Base-by-base conservation (phyloP, 1,140 invertebrate species). In the Pseudomyrmex concolor region DNA sequence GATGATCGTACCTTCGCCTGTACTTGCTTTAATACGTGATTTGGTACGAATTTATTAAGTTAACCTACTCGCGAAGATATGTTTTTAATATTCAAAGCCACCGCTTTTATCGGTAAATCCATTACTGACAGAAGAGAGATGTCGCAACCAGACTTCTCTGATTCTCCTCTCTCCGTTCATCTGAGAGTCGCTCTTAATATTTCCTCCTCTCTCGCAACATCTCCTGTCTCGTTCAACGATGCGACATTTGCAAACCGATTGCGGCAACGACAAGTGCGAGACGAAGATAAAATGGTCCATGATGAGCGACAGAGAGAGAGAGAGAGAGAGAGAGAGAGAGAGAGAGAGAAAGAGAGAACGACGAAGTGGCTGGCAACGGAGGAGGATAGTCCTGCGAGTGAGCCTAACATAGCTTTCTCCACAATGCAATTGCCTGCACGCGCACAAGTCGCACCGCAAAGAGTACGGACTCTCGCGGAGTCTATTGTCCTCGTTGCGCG, bases 351-450 rank as follows among this genome's bases (percentile, higher is more conserved):
- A 22, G 45, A 48, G n/a, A 34, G 15, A 9, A 34, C 34, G 34
- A 34, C 5, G 15, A 73, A 54, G 2, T 34, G 34, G 10, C 0
- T n/a, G 48, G 45, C 17, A n/a, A 55, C 12, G 34, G 10, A 57
- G 43, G 66, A 72, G 25, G 48, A 57, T 34, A 68, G 50, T 64
- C 43, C 72, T 71, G 70, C 51, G 48, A 48, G 81, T 77, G 22
- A 76, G 84, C 55, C 57, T 72, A n/a, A n/a, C n/a, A n/a, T n/a
- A 82, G 82, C 87, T 89, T 89, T 89, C 87, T 89, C 86, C 70
- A 43, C 66, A 76, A 86, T 89, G 87, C 86, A 78, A 87, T 88
- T 78, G 74, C 71, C n/a, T 86, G 72, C 74, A 89, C 64, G 62
- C 81, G 74, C 73, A 17, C 73, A 67, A 88, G 70, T 63, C 63